Evolutionary conservation across 2,888 invertebrate genomes (phyloP).

Genomic region (Tinea pellionella): DNA sequence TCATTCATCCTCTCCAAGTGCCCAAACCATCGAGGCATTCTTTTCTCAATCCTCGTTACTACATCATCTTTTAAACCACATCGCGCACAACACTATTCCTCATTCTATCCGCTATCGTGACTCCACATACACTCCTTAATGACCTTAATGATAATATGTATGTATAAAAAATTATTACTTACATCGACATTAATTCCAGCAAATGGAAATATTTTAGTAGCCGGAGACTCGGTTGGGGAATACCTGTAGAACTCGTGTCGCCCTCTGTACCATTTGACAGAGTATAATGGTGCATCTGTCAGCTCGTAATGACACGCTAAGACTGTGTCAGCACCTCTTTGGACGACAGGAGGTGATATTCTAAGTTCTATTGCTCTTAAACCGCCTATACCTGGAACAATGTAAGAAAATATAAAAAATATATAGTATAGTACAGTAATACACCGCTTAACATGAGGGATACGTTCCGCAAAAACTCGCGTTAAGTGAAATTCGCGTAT

Average conservation of each 20-base stretch:
- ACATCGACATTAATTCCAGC: constrained; percentile 76
- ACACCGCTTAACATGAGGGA: no score
- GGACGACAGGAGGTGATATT: constrained; percentile 72
- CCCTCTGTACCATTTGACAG: constrained; percentile 78
- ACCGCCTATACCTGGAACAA: constrained; percentile 52
- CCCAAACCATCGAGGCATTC: no score
- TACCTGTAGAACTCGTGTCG: constrained; percentile 73
- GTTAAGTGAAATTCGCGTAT: no score
- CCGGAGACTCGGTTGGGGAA: constrained; percentile 73
- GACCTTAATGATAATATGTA: no score
- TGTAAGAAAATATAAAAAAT: constrained; percentile 12
- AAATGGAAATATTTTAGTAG: constrained; percentile 74
- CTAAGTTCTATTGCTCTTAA: constrained; percentile 63
- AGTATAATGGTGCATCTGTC: constrained; percentile 75
- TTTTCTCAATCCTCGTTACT: no score
- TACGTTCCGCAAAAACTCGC: no score
- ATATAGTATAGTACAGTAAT: no score
- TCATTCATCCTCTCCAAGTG: no score
- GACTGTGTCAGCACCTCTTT: constrained; percentile 69
- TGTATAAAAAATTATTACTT: constrained; percentile 34
- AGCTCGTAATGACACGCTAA: constrained; percentile 73
- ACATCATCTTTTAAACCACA: no score
- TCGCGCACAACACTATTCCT: no score
- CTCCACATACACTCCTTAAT: no score
- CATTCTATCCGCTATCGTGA: no score